Evolutionary conservation across 2,113 vertebrate species (phyloP), one percentile per base, ranked within the genome.

Genomic region (Gymnobelideus leadbeateri): DNA sequence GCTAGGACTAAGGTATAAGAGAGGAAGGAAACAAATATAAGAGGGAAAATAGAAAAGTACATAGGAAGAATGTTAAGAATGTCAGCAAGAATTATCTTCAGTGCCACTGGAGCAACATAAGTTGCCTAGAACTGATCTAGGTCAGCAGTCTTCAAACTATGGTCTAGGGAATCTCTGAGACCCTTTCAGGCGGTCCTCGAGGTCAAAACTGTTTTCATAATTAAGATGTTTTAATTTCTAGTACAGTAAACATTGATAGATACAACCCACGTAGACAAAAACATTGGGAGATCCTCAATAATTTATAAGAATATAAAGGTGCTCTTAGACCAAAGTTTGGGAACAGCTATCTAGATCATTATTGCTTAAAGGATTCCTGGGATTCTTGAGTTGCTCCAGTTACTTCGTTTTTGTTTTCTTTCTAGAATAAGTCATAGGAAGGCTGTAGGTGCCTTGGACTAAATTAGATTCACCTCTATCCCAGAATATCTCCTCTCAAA

Each of bases 381-480:
- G 61, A 68, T 68, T 68, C 61, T 43, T n/a, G n/a, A 84, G 68
- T 84, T 84, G 37, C 68, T 84, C 37, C 37, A 84, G 68, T 84
- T 84, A 84, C 7, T 84, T n/a, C 37, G 6, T 84, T 7, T 84
- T 84, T 43, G 12, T 68, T 84, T 77, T 84, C 21, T 43, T 43
- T 2, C 68, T 84, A 84, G 68, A 43, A 84, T 84, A 84, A 43
- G 37, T 84, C 68, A 84, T 84, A 84, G 68, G 68, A 84, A 84
- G 68, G 68, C 47, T 37, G n/a, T 24, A 26, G 25, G 51, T 91
- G 77, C 0, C n/a, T 93, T 84, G 68, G 16, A 93, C 51, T 94
- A 91, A 95, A 94, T 96, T 92, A 93, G 8, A 94, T 50, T 47
- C 21, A 94, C 61, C 37, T 57, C 46, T 84, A 10, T 93, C 94